phyloP scores from a whole-genome alignment of 2,888 invertebrate species.

The Pandemis heparana region DNA sequence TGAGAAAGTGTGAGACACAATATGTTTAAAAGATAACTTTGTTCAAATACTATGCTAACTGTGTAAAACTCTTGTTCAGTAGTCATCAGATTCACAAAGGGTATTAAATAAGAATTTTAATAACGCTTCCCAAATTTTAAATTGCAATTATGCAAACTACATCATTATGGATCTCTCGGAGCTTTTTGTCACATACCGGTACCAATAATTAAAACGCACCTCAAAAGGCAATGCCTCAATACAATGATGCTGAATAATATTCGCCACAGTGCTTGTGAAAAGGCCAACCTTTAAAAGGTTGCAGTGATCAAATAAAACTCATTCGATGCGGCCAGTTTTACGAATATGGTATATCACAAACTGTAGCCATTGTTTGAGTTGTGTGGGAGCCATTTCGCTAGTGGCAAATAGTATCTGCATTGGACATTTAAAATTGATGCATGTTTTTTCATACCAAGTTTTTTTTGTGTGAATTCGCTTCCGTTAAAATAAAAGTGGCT shows the following conservation, averaged over 20 bases:
- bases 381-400: constrained; percentile 22
- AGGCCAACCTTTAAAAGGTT: constrained; percentile 8
- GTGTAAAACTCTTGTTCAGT: too few relatives aligned
- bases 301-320: constrained; percentile 23
- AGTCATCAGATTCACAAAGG: too few relatives aligned
- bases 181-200: background rate
- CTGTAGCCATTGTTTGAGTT: constrained; percentile 27
- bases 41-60: too few relatives aligned
- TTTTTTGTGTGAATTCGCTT: background rate
- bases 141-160: background rate
- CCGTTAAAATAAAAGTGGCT: background rate
- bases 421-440: background rate
- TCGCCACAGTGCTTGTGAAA: constrained; percentile 6
- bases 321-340: constrained; percentile 1
- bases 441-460: background rate
- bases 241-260: background rate
- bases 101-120: too few relatives aligned
- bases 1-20: too few relatives aligned
- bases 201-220: constrained; percentile 7
- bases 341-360: constrained; percentile 25
- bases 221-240: background rate
- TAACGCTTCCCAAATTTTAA: too few relatives aligned
- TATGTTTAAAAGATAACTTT: too few relatives aligned
- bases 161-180: background rate
- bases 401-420: constrained; percentile 14